Evolutionary conservation across 2,888 invertebrate genomes (phyloP).

Genomic region (Hydriomena furcata): DNA sequence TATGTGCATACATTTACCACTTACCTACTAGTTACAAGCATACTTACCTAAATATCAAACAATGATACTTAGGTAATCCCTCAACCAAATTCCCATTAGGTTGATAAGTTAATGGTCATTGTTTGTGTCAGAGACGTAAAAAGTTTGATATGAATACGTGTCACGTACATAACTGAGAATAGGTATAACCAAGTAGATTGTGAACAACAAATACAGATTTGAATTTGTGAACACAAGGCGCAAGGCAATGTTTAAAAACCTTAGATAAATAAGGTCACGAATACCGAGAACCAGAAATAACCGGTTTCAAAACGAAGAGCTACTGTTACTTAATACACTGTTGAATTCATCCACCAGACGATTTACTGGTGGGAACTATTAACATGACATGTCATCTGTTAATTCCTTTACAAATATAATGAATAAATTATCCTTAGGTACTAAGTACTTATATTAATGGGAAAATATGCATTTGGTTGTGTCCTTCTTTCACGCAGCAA

Average conservation of each 20-base stretch:
- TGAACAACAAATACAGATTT: slow-evolving; percentile 19
- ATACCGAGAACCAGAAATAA: slow-evolving; percentile 48
- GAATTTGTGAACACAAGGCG: slow-evolving; percentile 25
- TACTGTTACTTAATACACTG: slow-evolving; percentile 46
- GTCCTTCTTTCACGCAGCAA: too few relatives aligned
- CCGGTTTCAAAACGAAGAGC: slow-evolving; percentile 50
- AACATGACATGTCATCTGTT: not conserved
- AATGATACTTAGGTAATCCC: not conserved
- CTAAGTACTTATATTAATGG: too few relatives aligned
- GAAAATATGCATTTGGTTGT: too few relatives aligned
- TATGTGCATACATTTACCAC: slow-evolving; percentile 2
- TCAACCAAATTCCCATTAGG: not conserved
- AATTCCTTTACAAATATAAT: too few relatives aligned
- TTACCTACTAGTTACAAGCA: slow-evolving; percentile 9
- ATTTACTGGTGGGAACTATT: not conserved
- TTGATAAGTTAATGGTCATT: slow-evolving; percentile 18
- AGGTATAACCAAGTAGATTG: not conserved
- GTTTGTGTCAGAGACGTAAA: slow-evolving; percentile 45
- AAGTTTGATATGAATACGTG: slow-evolving; percentile 48
- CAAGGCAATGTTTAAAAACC: slow-evolving; percentile 48
- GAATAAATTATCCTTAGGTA: too few relatives aligned
- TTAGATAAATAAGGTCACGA: slow-evolving; percentile 56
- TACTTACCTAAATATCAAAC: slow-evolving; percentile 6
- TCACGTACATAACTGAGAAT: not conserved
- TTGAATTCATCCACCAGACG: slow-evolving; percentile 11